Base-by-base conservation (phyloP, 2,797 vertebrate species). In the Harpagifer antarcticus region DNA sequence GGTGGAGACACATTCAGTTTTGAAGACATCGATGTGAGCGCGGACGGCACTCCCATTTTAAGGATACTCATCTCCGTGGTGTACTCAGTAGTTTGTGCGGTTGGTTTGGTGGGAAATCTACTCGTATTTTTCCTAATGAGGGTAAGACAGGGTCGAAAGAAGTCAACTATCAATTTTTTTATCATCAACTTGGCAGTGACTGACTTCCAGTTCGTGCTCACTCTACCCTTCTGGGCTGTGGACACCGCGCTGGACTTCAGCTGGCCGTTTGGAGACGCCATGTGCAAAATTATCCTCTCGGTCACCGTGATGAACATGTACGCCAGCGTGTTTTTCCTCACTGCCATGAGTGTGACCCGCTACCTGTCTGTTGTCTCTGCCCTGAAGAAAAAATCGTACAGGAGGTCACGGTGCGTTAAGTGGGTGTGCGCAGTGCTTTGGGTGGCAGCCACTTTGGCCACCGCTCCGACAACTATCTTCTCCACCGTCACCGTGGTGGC, bases 281-380 rank as follows among this genome's bases (percentile, higher is more conserved):
- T 96, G 95, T 96, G 95, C 68, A 95, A 93, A 27, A 95, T 96
- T 82, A 81, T 96, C 74, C 91, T 95, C 6, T 95, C 95, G 0
- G 90, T 96, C 64, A 96, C 95, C 0, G 95, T 96, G 62, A 95
- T 96, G 94, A 96, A 96, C 94, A 96, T 96, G 95, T 96, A 96
- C 84, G 95, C 95, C 54, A 96, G 95, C 61, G 95, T 96, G 40
- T 96, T 96, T 12, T 96, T 96, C 54, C 93, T 96, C 81, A 96
- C 95, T 0, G 94, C 95, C 15, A 96, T 96, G 95, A 96, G 95
- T 49, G n/a, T 96, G 19, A 95, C 93, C 23, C 92, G 95, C 12
- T 96, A 96, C 90, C 79, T 92, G 87, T 93, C 92, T 0, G 94
- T n/a, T n/a, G n/a, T 95, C 1, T 93, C 94, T 0, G 91, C 93